Evolutionary conservation across 2,888 invertebrate species (phyloP).

Genomic region (Lithophane socia): DNA sequence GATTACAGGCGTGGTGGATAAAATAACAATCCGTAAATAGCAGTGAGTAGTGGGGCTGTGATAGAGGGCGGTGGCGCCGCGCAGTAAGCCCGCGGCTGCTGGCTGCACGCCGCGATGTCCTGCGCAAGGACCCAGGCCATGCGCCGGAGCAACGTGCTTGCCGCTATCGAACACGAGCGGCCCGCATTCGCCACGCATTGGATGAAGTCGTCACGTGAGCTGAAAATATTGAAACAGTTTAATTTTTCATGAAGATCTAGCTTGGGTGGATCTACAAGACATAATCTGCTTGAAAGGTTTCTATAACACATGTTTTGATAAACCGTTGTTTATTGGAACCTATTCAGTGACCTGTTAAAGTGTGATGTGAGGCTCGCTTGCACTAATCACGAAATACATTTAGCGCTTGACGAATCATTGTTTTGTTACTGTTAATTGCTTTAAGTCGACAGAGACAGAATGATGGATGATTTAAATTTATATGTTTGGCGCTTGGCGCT

Average conservation of each 20-base stretch:
- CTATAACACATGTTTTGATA: background rate
- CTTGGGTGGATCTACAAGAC: background rate
- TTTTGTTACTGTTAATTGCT: background rate
- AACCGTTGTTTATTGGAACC: background rate
- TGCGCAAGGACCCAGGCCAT: conserved; percentile 87
- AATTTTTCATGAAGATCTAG: conserved; percentile 4
- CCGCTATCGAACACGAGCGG: conserved; percentile 78
- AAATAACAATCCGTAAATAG: conserved; percentile 77
- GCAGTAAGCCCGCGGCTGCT: conserved; percentile 81
- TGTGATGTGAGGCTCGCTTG: background rate
- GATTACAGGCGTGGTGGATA: conserved; percentile 76
- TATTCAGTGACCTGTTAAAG: background rate
- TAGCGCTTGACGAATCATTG: background rate
- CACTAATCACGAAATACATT: background rate
- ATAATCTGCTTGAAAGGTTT: background rate
- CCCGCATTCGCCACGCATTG: conserved; percentile 82
- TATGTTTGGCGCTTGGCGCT: too few species aligned
- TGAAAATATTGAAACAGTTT: conserved; percentile 63
- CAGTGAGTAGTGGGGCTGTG: conserved; percentile 77
- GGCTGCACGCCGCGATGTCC: conserved; percentile 83
- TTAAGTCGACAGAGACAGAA: background rate
- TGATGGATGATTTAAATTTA: background rate
- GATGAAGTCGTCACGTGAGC: conserved; percentile 84
- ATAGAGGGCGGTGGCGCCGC: conserved; percentile 73
- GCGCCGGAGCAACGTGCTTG: conserved; percentile 79